Base-by-base conservation (phyloP, 2,888 invertebrate genomes). In the Ditylenchus weischeri region DNA sequence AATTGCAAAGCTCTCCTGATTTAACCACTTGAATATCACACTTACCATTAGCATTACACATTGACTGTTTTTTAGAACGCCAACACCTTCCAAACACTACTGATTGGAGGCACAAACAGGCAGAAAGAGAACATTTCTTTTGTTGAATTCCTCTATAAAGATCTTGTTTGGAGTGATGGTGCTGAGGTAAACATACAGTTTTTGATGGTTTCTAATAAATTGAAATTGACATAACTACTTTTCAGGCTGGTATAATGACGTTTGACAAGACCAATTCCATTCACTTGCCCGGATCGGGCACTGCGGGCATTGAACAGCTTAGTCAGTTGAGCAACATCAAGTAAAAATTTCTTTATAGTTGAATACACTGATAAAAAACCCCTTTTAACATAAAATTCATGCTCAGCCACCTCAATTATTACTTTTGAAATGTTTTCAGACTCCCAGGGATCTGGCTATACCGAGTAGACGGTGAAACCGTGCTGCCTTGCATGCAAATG, bases 81-180 rank as follows among this genome's bases (percentile, higher is more conserved):
- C n/a, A 83, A 83, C 69, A 81, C 80, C 3, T 81, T 78, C 69
- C 83, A 83, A 75, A 68, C 78, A 0, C 70, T 79, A 11, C 65
- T 81, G 6, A 75, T 82, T 65, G 78, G 77, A 57, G 83, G 83
- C 21, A 57, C 68, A 21, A 73, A 73, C 49, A 68, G 67, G 15
- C 57, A 66, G 15, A 68, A 71, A 13, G 76, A 78, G 58, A 68
- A 74, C 47, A 68, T 47, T 29, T 38, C 83, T 13, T 83, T 76
- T 64, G 79, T 72, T 1, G 73, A 79, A 50, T 65, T 78, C 29
- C 75, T 83, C 51, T 83, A 81, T 71, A 74, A 78, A 50, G 75
- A 77, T 59, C 65, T 83, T 23, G 58, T 68, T 5, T 83, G 83
- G 83, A 71, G 72, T 19, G 73, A 76, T 15, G 72, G 71, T 21